Evolutionary conservation across 2,113 vertebrate genomes (phyloP).

Genomic region (Macquaria ambigua): DNA sequence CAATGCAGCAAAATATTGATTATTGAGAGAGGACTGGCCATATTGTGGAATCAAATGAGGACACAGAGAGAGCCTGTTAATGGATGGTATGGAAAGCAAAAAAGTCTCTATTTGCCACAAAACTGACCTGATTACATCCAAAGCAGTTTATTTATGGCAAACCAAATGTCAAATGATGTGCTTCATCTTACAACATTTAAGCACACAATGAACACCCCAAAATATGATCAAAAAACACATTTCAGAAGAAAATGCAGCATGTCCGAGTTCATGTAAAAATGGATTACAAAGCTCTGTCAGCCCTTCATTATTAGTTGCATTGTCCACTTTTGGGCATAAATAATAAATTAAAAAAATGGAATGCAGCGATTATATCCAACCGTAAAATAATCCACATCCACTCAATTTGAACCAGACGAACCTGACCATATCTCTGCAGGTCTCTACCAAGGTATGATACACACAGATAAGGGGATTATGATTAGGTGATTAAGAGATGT

Average conservation of each 20-base stretch:
- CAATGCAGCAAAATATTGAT: slow-evolving; percentile 65
- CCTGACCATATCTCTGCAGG: slow-evolving; percentile 19
- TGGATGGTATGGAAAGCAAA: slow-evolving; percentile 30
- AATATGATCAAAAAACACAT: not conserved
- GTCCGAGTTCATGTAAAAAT: not conserved
- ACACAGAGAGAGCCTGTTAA: slow-evolving; percentile 33
- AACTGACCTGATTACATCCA: not conserved
- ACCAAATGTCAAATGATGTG: slow-evolving; percentile 18
- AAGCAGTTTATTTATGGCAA: not conserved
- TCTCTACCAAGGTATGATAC: slow-evolving; percentile 45
- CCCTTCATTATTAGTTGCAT: not conserved
- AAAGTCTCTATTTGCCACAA: not conserved
- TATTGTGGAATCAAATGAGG: slow-evolving; percentile 19
- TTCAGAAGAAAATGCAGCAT: not conserved
- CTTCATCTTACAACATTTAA: not conserved
- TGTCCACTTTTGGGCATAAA: not conserved
- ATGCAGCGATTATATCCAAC: not conserved
- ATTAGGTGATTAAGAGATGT: slow-evolving; percentile 23
- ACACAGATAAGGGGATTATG: slow-evolving; percentile 60
- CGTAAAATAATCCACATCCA: not conserved
- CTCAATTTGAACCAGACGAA: slow-evolving; percentile 31
- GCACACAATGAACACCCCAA: not conserved
- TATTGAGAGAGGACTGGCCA: slow-evolving; percentile 33
- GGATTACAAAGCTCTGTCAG: not conserved
- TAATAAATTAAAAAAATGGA: not conserved